Percentiles rank a stretch among this genome's conserved stretches.
Conservation (phyloP, 2,113 vertebrate species). For the Plestiodon gilberti region DNA sequence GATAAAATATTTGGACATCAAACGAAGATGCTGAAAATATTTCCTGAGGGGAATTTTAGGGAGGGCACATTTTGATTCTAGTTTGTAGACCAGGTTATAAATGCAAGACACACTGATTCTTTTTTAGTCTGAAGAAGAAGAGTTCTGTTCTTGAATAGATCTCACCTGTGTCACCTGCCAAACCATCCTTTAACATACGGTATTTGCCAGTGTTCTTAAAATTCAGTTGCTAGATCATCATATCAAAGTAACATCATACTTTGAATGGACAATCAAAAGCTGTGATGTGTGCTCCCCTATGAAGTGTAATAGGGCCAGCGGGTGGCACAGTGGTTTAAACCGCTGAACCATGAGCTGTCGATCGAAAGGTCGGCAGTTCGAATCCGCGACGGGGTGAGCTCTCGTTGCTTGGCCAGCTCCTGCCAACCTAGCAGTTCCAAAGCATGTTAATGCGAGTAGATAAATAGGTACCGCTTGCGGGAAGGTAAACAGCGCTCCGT, state of each 20-base stretch:
- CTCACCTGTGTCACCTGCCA: neutral
- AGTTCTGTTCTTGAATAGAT: neutral
- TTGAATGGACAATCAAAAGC: neutral
- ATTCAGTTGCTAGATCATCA: neutral
- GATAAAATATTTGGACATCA: no score
- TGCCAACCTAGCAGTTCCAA: no score
- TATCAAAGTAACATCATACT: no score
- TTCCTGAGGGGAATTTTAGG: neutral
- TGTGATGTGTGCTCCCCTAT: neutral
- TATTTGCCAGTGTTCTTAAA: neutral
- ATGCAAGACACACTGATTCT: neutral
- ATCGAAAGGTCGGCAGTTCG: no score
- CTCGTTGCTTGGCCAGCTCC: no score
- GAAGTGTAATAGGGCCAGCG: neutral
- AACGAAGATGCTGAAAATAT: neutral
- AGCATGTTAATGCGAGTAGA: no score
- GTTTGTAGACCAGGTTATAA: neutral
- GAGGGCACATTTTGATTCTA: neutral
- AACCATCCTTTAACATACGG: no score
- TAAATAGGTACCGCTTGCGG: no score
- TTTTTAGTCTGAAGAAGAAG: neutral
- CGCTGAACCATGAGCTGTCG: no score
- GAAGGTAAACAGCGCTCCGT: no score
- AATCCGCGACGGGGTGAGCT: no score
- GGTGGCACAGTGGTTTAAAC: no score